A percentile compares a stretch with the other conserved stretches of the same genome.
These are phyloP conservation scores for Protomyctophum bolini DNA, from an alignment of 2,113 vertebrate genomes.

Conservation along the genomic window DNA sequence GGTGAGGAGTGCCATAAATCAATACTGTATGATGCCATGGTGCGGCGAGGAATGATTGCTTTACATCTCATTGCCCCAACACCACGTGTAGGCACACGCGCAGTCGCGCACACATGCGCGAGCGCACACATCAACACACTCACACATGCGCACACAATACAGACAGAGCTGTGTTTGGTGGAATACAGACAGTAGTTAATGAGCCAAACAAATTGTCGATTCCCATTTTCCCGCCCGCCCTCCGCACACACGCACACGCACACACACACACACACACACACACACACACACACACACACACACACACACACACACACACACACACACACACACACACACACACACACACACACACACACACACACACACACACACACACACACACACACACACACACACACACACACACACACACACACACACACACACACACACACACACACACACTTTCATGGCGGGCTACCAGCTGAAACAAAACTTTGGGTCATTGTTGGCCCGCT, in stretches of 20 bases:
- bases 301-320: background rate
- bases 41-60: conserved; percentile 19
- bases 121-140: background rate
- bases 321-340: background rate
- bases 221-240: conserved; percentile 43
- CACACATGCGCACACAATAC: background rate
- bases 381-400: background rate
- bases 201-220: conserved; percentile 26
- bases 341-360: no score
- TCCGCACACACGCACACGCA: background rate
- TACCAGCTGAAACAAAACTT: conserved; percentile 12
- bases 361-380: background rate
- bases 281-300: no score
- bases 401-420: background rate
- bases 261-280: background rate
- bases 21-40: conserved; percentile 27
- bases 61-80: conserved; percentile 13
- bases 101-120: conserved; percentile 3
- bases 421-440: no score
- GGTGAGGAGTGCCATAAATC: conserved; percentile 19
- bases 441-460: conserved; percentile 13
- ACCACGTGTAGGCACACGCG: background rate
- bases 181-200: background rate
- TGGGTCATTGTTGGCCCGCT: conserved; percentile 24
- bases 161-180: background rate